Evolutionary conservation across 2,797 vertebrate species (phyloP).

Genomic region (Parauchenoglanis punctatus): DNA sequence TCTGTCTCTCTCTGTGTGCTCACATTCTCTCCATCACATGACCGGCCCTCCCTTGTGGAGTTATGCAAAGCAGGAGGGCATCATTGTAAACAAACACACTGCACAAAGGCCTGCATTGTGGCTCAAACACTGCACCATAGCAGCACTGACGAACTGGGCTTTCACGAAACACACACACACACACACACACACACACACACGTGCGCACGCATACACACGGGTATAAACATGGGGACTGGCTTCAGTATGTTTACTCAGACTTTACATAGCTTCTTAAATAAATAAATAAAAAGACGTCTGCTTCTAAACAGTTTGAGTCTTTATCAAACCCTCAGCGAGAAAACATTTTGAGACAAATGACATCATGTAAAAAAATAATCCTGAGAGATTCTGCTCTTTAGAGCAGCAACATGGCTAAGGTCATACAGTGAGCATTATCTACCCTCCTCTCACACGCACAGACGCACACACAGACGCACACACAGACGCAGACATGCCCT

Average conservation of each 20-base stretch:
- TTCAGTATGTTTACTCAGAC: background rate
- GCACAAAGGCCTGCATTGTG: conserved; percentile 77
- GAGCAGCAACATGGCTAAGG: background rate
- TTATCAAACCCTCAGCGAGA: background rate
- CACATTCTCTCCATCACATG: conserved; percentile 71
- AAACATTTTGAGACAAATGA: background rate
- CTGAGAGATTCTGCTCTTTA: background rate
- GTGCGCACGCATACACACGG: conserved; percentile 51
- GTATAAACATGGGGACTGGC: conserved; percentile 7
- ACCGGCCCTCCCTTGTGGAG: conserved; percentile 71
- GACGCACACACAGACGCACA: background rate
- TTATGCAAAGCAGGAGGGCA: conserved; percentile 79
- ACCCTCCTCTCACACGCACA: background rate
- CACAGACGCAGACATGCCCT: background rate
- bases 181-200: conserved; percentile 39
- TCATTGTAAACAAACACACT: conserved; percentile 74
- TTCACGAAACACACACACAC: conserved; percentile 30
- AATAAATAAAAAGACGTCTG: background rate
- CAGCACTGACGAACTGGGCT: conserved; percentile 29
- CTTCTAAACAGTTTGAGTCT: background rate
- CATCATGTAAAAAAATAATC: background rate
- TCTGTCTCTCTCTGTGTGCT: conserved; percentile 20
- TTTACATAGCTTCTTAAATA: background rate
- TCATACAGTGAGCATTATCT: conserved; percentile 9
- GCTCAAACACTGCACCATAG: conserved; percentile 49